A percentile compares a stretch with the other conserved stretches of the same genome.
These are phyloP conservation scores for Formica aserva DNA, from an alignment of 2,888 invertebrate genomes.

Conservation along the genomic window DNA sequence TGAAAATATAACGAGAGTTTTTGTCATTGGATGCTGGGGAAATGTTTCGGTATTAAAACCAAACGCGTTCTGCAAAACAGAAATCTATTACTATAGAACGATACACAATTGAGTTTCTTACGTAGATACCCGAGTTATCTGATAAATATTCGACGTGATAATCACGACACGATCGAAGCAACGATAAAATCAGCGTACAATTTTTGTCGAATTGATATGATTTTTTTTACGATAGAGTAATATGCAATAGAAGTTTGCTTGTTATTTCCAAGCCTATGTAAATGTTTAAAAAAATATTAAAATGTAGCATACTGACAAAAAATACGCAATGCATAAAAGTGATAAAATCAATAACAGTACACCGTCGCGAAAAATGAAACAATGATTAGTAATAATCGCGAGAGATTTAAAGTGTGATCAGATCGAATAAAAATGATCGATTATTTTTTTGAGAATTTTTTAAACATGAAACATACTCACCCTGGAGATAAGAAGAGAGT, in stretches of 20 bases:
- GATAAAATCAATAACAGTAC: not conserved
- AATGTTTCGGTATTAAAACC: slow-evolving; percentile 6
- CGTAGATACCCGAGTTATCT: not conserved
- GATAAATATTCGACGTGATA: not conserved
- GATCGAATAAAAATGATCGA: not conserved
- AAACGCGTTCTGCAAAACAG: slow-evolving; percentile 2
- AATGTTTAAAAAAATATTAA: not conserved
- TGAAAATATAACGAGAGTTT: not conserved
- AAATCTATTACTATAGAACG: slow-evolving; percentile 9
- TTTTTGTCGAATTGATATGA: not conserved
- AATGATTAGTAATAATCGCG: not conserved
- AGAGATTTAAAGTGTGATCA: not conserved
- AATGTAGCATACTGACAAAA: not conserved
- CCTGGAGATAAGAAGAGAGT: slow-evolving; percentile 91
- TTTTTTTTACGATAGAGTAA: not conserved
- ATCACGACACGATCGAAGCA: slow-evolving; percentile 6
- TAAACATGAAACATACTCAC: slow-evolving; percentile 85
- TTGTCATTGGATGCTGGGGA: not conserved
- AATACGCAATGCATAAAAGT: not conserved
- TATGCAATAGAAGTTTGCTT: not conserved
- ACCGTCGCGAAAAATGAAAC: not conserved
- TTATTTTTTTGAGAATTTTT: not conserved
- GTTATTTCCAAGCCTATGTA: not conserved
- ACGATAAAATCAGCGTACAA: not conserved
- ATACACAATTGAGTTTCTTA: slow-evolving; percentile 13